Evolutionary conservation across 2,888 invertebrate genomes (phyloP), one percentile per base, ranked within the genome.

Genomic region (Taphrorychus bicolor): DNA sequence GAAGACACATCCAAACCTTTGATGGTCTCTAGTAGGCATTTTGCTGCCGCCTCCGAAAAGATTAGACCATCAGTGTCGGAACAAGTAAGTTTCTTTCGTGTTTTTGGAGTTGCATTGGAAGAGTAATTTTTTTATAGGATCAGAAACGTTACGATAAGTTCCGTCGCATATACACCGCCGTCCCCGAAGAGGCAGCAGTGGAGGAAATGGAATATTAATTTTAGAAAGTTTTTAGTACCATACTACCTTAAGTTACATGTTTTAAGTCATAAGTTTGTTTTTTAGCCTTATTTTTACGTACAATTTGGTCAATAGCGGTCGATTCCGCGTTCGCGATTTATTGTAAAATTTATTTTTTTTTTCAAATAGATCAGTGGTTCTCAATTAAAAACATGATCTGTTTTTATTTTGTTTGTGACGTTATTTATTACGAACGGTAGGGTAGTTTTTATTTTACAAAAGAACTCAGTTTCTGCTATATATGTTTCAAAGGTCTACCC

Each of bases 1-100:
- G 84, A 84, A 1, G 83, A 85, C 1, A 75, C 84, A 17, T 78
- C 72, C 41, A 76, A 80, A 24, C 72, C 79, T 0, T 83, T 90
- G 68, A 84, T 85, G 65, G 90, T 95, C 0, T 84, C 84, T 3
- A 85, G 84, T 48, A 84, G 88, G 66, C 94, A 97, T 80, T 92
- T 98, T 75, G 85, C 89, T 69, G 82, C 84, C 65, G 97, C 96
- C 0, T 84, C 96, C 23, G 81, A 84, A 9, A 91, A 92, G 82
- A 88, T 95, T 68, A 89, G 91, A 76, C 96, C 97, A 11, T 98
- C 98, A 0, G 95, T 98, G 16, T 89, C 90, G 17, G 84, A 87
- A 51, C 89, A 91, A 83, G 89, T 88, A 80, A 77, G 61, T 24
- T 19, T 14, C 22, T 7, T 58, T 7, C 14, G 5, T 49, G n/a